These are phyloP conservation scores for Euspilapteryx auroguttella DNA, from an alignment of 2,888 invertebrate genomes.

Conservation along the genomic window DNA sequence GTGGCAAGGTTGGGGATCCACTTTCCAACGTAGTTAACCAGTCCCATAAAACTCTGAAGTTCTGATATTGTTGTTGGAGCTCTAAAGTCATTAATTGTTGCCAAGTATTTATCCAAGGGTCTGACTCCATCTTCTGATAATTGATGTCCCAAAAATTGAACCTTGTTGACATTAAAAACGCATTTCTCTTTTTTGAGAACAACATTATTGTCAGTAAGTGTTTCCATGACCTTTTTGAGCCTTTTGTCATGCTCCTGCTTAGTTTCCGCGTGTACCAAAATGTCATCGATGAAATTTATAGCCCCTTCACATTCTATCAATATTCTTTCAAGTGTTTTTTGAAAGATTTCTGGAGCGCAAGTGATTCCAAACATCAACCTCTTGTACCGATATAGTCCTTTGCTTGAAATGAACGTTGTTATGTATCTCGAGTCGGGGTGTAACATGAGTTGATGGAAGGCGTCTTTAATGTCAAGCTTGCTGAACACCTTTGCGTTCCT, in stretches of 20 bases:
- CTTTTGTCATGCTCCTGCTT: constrained; percentile 1
- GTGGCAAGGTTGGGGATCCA: constrained; percentile 3
- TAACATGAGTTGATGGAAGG: constrained; percentile 2
- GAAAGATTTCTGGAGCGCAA: constrained; percentile 9
- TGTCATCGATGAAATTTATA: constrained; percentile 9
- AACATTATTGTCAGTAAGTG: constrained; percentile 1
- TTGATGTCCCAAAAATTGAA: constrained; percentile 2
- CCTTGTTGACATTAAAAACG: neutral
- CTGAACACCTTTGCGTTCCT: constrained; percentile 7
- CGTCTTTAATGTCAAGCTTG: constrained; percentile 2
- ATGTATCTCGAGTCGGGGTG: neutral
- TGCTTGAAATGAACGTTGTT: constrained; percentile 1
- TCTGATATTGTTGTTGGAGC: constrained; percentile 1
- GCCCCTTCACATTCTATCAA: constrained; percentile 13
- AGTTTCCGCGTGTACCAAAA: constrained; percentile 7
- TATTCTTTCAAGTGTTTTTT: constrained; percentile 13
- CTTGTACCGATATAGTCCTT: constrained; percentile 11
- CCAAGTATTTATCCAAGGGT: constrained; percentile 2
- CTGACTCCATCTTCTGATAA: constrained; percentile 1
- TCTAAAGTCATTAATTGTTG: constrained; percentile 2
- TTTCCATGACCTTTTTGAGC: constrained; percentile 1
- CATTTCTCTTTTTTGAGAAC: constrained; percentile 2
- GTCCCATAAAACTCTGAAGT: constrained; percentile 3
- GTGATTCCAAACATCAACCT: constrained; percentile 17
- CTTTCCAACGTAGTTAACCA: constrained; percentile 2